phyloP scores from a whole-genome alignment of 2,888 invertebrate genomes.

The Augiades crinisus region DNA sequence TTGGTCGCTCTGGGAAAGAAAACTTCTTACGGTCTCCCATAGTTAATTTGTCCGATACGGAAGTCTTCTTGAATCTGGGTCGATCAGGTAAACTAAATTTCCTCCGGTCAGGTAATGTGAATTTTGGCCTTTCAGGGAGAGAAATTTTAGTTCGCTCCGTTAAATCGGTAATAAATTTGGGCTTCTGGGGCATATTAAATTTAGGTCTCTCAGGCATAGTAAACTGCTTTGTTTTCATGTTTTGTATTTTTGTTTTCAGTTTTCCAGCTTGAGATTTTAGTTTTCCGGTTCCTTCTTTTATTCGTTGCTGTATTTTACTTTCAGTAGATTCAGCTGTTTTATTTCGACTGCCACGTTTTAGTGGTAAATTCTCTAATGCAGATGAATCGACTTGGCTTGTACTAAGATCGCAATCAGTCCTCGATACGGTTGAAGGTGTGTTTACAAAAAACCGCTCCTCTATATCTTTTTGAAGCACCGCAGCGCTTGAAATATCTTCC shows the following conservation, averaged over 20 bases:
- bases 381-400: constrained; percentile 86
- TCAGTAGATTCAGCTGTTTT: constrained; percentile 76
- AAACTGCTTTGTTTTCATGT: constrained; percentile 81
- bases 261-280: constrained; percentile 87
- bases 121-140: constrained; percentile 81
- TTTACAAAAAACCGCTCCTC: constrained; percentile 84
- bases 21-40: constrained; percentile 83
- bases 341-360: constrained; percentile 79
- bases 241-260: constrained; percentile 85
- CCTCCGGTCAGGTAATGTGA: constrained; percentile 80
- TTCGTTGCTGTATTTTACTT: constrained; percentile 83
- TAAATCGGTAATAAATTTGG: constrained; percentile 59
- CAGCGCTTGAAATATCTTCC: constrained; percentile 61
- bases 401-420: constrained; percentile 84
- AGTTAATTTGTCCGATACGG: constrained; percentile 77
- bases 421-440: constrained; percentile 81
- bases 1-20: constrained; percentile 82
- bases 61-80: constrained; percentile 74
- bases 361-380: constrained; percentile 83
- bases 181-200: constrained; percentile 80
- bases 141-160: constrained; percentile 80
- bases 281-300: constrained; percentile 86
- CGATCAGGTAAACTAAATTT: constrained; percentile 85
- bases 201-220: constrained; percentile 79
- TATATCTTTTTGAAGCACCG: constrained; percentile 82